Evolutionary conservation across 2,888 invertebrate species (phyloP).

Genomic region (Stictocephala bisonia): DNA sequence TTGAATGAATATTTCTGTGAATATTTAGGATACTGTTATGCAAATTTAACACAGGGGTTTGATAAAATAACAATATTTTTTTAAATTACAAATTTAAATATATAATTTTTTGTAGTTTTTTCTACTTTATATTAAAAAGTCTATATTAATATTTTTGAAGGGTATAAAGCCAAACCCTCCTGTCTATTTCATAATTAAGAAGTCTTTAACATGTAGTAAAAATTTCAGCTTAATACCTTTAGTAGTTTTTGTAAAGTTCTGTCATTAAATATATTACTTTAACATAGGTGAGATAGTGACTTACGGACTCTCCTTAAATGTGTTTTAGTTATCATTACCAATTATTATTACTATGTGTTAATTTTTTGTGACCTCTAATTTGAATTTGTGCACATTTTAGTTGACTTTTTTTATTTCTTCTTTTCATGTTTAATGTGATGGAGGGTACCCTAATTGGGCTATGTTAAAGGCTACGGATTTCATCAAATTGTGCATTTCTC

Average conservation of each 20-base stretch:
- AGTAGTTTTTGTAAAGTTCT: background rate
- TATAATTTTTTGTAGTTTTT: background rate
- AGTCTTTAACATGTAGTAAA: too few relatives aligned
- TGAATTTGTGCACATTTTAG: too few relatives aligned
- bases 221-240: background rate
- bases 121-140: background rate
- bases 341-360: too few relatives aligned
- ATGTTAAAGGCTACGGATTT: too few relatives aligned
- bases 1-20: background rate
- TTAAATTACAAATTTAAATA: background rate
- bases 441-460: too few relatives aligned
- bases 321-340: too few relatives aligned
- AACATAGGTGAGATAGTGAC: background rate
- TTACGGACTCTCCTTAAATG: background rate
- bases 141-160: background rate
- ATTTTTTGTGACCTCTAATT: too few relatives aligned
- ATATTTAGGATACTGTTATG: background rate
- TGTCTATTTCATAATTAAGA: background rate
- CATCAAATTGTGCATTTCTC: too few relatives aligned
- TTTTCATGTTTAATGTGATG: too few relatives aligned
- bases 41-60: background rate
- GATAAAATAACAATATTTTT: background rate
- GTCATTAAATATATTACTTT: conserved; percentile 1
- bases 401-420: too few relatives aligned
- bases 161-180: background rate